Conservation (phyloP, 2,888 invertebrate genomes). For the Thelaira solivaga region DNA sequence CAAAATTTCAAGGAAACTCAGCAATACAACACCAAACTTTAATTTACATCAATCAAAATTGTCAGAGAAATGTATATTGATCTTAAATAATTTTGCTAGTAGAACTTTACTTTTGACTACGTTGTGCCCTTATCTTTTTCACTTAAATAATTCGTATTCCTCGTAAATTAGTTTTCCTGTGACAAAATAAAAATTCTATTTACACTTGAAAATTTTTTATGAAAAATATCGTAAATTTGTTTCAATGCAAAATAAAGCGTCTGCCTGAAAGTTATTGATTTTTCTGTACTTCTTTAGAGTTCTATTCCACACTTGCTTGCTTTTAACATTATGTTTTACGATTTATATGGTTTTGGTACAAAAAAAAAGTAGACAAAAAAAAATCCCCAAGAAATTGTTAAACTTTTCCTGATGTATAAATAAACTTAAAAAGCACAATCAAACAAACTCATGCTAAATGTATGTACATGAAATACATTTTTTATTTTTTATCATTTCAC, state of each 20-base stretch:
- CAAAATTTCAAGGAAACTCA: too few relatives aligned
- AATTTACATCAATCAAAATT: too few relatives aligned
- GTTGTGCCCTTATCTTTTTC: too few relatives aligned
- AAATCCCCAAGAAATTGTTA: conserved; percentile 46
- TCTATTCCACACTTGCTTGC: neutral
- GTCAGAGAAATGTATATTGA: too few relatives aligned
- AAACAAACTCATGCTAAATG: conserved; percentile 4
- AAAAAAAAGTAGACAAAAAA: conserved; percentile 1
- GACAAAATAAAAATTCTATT: neutral
- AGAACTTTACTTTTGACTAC: too few relatives aligned
- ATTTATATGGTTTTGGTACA: conserved; percentile 1
- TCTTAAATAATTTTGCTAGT: too few relatives aligned
- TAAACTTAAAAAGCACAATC: neutral
- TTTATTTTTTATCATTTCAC: too few relatives aligned
- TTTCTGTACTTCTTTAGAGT: conserved; percentile 16
- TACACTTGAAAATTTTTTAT: conserved; percentile 11
- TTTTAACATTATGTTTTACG: neutral
- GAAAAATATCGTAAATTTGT: conserved; percentile 33
- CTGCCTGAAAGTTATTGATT: conserved; percentile 47
- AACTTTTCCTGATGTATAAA: conserved; percentile 28
- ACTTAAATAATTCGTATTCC: neutral
- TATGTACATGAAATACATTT: conserved; percentile 20
- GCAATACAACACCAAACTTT: too few relatives aligned
- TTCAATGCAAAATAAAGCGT: conserved; percentile 42
- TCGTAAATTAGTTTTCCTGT: too few relatives aligned